A percentile compares a stretch with the other conserved stretches of the same genome.
These are phyloP conservation scores for Melanostoma scalare DNA, from an alignment of 2,888 invertebrate species.

Conservation along the genomic window DNA sequence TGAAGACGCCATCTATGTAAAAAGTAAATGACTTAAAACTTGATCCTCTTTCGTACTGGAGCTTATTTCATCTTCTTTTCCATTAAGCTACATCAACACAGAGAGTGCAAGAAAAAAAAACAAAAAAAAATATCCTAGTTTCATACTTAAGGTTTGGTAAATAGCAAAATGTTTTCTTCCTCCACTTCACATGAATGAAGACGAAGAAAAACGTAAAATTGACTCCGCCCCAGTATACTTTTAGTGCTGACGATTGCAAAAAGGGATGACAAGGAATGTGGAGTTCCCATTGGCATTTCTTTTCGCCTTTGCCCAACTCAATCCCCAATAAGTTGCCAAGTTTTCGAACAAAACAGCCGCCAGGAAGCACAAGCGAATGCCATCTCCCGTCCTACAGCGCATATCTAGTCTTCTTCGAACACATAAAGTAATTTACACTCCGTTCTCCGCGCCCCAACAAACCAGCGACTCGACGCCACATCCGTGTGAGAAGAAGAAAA, in stretches of 20 bases:
- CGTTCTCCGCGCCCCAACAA: not conserved
- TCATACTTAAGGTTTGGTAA: slow-evolving; percentile 58
- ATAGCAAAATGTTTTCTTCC: slow-evolving; percentile 63
- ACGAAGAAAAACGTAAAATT: slow-evolving; percentile 53
- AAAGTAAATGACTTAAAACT: slow-evolving; percentile 72
- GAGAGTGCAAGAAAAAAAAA: slow-evolving; percentile 46
- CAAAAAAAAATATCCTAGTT: slow-evolving; percentile 47
- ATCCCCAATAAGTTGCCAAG: slow-evolving; percentile 67
- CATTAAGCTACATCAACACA: slow-evolving; percentile 71
- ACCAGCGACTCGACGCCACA: not conserved
- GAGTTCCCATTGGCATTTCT: slow-evolving; percentile 71
- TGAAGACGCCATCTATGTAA: slow-evolving; percentile 54
- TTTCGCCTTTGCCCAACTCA: slow-evolving; percentile 63
- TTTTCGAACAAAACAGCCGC: slow-evolving; percentile 40
- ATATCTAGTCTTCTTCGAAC: slow-evolving; percentile 67
- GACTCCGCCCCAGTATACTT: slow-evolving; percentile 69
- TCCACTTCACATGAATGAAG: slow-evolving; percentile 32
- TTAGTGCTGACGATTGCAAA: slow-evolving; percentile 43
- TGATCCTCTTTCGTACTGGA: slow-evolving; percentile 68
- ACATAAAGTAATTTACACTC: slow-evolving; percentile 68
- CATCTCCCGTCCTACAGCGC: slow-evolving; percentile 67
- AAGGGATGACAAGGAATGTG: slow-evolving; percentile 65
- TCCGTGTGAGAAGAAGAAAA: slow-evolving; percentile 49
- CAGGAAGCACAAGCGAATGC: slow-evolving; percentile 58
- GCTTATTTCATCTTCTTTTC: slow-evolving; percentile 73